Conservation (phyloP, 64 coral and sea anemone species). For the Pocillopora damicornis region DNA sequence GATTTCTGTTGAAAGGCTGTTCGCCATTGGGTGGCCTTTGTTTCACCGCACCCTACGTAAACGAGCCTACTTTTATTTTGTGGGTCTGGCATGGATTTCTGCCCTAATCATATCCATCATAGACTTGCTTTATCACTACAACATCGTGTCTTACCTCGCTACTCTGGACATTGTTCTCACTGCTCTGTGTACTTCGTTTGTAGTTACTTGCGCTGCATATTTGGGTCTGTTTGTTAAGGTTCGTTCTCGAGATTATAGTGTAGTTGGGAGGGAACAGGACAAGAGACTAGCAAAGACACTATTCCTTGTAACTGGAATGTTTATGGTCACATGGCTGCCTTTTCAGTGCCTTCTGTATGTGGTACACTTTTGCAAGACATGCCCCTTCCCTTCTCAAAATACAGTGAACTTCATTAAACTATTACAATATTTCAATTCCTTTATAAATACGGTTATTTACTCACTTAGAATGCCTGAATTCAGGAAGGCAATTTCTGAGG, state of each 20-base stretch:
- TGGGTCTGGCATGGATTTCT: constrained; percentile 15
- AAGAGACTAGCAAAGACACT: constrained; percentile 35
- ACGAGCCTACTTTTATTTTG: neutral
- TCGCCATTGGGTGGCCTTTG: constrained; percentile 40
- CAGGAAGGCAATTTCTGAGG: constrained; percentile 7
- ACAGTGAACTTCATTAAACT: constrained; percentile 39
- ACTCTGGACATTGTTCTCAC: constrained; percentile 30
- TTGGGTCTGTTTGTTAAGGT: constrained; percentile 31
- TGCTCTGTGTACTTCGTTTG: constrained; percentile 25
- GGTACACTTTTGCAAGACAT: constrained; percentile 9
- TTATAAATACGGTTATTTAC: constrained; percentile 47
- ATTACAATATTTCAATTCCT: constrained; percentile 47
- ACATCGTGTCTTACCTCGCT: constrained; percentile 1
- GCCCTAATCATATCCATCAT: neutral
- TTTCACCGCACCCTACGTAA: constrained; percentile 5
- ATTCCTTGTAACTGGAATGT: constrained; percentile 23
- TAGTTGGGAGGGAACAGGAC: neutral
- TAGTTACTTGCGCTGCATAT: constrained; percentile 25
- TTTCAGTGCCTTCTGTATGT: constrained; percentile 25
- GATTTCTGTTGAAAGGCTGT: constrained; percentile 43
- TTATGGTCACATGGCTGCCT: constrained; percentile 38
- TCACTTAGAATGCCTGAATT: constrained; percentile 45
- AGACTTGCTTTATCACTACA: constrained; percentile 11
- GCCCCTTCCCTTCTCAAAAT: constrained; percentile 6
- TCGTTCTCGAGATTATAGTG: neutral